These are phyloP conservation scores for Ptiloglossa arizonensis DNA, from an alignment of 1,140 invertebrate species.

Conservation along the genomic window DNA sequence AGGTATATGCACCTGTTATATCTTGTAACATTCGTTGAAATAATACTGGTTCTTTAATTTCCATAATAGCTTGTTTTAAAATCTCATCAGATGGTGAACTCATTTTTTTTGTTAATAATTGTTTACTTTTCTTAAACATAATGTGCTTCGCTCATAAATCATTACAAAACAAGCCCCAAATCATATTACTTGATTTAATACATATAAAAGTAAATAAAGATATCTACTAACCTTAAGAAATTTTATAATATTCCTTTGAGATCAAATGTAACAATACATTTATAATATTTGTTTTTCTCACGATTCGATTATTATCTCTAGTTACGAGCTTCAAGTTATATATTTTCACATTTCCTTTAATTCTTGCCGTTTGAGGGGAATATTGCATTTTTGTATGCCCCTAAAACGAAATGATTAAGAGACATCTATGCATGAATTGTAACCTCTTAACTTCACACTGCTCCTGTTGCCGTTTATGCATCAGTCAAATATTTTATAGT, in stretches of 20 bases:
- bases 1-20: conserved; percentile 59
- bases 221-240: neutral
- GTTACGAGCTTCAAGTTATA: neutral
- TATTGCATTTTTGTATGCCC: too few relatives aligned
- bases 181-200: neutral
- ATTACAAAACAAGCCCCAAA: too few relatives aligned
- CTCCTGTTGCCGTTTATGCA: too few relatives aligned
- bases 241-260: too few relatives aligned
- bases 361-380: too few relatives aligned
- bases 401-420: too few relatives aligned
- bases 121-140: neutral
- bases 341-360: too few relatives aligned
- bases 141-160: neutral
- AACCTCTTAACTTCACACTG: neutral
- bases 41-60: conserved; percentile 73
- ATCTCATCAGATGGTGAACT: conserved; percentile 50
- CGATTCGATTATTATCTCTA: neutral
- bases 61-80: conserved; percentile 61
- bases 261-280: too few relatives aligned
- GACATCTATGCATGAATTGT: neutral
- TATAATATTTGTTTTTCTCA: too few relatives aligned
- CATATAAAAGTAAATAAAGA: neutral
- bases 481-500: neutral
- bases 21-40: conserved; percentile 74
- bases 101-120: conserved; percentile 6